Conservation (phyloP, 2,797 vertebrate genomes). For the Clangula hyemalis region DNA sequence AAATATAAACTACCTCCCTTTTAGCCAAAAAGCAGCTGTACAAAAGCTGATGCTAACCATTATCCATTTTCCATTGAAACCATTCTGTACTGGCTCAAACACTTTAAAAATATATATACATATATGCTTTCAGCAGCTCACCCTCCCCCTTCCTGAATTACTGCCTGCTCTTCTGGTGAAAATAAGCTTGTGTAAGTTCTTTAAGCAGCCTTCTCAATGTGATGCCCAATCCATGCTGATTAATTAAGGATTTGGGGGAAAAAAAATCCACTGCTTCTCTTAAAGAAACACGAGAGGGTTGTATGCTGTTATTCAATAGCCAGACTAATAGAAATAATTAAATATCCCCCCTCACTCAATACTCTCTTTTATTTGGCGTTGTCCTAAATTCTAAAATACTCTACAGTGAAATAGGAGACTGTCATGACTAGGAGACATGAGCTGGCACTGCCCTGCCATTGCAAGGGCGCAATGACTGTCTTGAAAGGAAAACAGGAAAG, state of each 20-base stretch:
- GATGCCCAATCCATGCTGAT: not conserved
- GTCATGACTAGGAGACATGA: not conserved
- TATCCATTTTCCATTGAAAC: conserved; percentile 50
- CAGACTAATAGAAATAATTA: conserved; percentile 26
- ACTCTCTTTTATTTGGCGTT: not conserved
- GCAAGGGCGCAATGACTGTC: not conserved
- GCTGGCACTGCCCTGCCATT: not conserved
- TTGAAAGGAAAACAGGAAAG: not conserved
- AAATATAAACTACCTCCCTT: conserved; percentile 35
- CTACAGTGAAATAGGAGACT: not conserved
- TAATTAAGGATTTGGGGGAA: not conserved
- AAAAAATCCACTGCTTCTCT: not conserved
- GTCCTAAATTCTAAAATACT: not conserved
- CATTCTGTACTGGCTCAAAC: not conserved
- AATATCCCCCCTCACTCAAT: not conserved
- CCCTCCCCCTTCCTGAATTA: not conserved
- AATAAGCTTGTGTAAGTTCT: conserved; percentile 19
- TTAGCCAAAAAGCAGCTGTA: conserved; percentile 52
- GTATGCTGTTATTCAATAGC: conserved; percentile 8
- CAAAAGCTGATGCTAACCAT: conserved; percentile 56
- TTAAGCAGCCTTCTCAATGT: not conserved
- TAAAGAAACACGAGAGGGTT: conserved; percentile 2
- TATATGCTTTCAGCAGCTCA: conserved; percentile 3
- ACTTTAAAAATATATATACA: not conserved
- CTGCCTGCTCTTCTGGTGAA: conserved; percentile 26